These are phyloP conservation scores for Volucella inflata DNA, from an alignment of 2,888 invertebrate genomes.

Conservation along the genomic window DNA sequence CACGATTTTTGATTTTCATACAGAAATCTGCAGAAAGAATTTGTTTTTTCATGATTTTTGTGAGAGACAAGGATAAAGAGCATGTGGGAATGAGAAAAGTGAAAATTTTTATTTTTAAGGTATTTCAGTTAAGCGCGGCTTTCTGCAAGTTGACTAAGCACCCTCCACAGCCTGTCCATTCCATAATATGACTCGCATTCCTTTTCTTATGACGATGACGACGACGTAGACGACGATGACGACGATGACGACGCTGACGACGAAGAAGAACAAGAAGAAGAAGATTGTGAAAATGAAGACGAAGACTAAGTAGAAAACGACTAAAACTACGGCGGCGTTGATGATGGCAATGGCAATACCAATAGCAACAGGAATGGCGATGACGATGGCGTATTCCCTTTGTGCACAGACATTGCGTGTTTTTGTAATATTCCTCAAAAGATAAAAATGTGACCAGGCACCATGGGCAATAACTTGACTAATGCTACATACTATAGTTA, in stretches of 20 bases:
- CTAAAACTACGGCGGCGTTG: conserved; percentile 27
- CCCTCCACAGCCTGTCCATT: conserved; percentile 34
- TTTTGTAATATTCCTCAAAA: conserved; percentile 83
- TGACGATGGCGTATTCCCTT: conserved; percentile 71
- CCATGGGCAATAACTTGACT: conserved; percentile 77
- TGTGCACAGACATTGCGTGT: conserved; percentile 82
- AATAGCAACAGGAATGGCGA: conserved; percentile 27
- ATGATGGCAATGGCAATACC: conserved; percentile 32
- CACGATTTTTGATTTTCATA: conserved; percentile 76
- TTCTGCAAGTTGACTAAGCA: conserved; percentile 54
- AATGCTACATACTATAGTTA: conserved; percentile 74
- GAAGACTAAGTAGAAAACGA: conserved; percentile 34
- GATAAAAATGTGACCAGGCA: conserved; percentile 83
- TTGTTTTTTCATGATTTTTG: conserved; percentile 33
- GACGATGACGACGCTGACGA: conserved; percentile 40
- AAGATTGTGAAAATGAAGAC: background rate
- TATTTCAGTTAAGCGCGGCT: conserved; percentile 60
- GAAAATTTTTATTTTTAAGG: conserved; percentile 52
- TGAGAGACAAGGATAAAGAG: conserved; percentile 12
- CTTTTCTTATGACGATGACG: conserved; percentile 67
- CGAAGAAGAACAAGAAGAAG: conserved; percentile 1
- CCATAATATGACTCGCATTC: conserved; percentile 69
- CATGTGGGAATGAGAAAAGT: conserved; percentile 10
- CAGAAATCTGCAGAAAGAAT: conserved; percentile 60
- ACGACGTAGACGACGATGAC: conserved; percentile 13